A percentile compares a stretch with the other conserved stretches of the same genome.
These are phyloP conservation scores for Litoditis marina DNA, from an alignment of 2,888 invertebrate genomes.

Conservation along the genomic window DNA sequence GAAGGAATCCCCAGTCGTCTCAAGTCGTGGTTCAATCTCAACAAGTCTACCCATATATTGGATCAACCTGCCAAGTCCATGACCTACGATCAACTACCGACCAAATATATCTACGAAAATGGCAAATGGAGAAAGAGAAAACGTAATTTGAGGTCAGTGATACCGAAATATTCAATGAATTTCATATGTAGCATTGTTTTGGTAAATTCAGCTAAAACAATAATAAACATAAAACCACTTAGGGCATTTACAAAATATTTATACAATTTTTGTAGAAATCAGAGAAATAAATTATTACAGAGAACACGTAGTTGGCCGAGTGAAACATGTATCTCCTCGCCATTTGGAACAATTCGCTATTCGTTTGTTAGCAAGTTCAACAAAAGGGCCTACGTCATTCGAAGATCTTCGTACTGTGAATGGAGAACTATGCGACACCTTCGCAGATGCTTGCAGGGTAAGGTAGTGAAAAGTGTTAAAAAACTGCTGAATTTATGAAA, in stretches of 20 bases:
- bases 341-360: slow-evolving; percentile 15
- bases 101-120: neutral
- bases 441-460: slow-evolving; percentile 12
- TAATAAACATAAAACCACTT: no score
- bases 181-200: no score
- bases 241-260: no score
- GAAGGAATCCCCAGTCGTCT: no score
- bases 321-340: slow-evolving; percentile 17
- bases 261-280: no score
- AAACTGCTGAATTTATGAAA: no score
- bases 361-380: slow-evolving; percentile 1
- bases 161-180: no score
- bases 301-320: neutral
- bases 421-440: neutral
- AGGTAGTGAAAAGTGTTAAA: no score
- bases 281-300: no score
- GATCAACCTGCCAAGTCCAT: neutral
- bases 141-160: no score
- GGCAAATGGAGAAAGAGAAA: neutral
- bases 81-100: slow-evolving; percentile 2
- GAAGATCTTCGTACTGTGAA: slow-evolving; percentile 9
- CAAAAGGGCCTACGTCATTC: neutral
- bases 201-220: no score
- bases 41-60: slow-evolving; percentile 11
- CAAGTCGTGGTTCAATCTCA: slow-evolving; percentile 3